phyloP scores from a whole-genome alignment of 2,797 vertebrate species.

The Catostomus latipinnis region DNA sequence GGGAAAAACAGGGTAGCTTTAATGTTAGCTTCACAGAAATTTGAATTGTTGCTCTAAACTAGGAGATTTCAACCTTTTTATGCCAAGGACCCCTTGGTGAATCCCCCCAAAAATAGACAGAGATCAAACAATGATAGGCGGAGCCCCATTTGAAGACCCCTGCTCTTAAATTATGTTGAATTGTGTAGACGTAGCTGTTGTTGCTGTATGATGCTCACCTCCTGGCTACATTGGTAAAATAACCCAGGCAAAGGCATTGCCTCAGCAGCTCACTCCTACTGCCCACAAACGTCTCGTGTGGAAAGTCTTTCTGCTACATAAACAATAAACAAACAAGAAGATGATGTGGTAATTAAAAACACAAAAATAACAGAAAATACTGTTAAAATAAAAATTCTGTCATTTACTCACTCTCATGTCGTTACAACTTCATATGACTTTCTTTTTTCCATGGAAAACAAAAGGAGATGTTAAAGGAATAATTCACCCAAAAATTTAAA shows the following conservation, averaged over 20 bases:
- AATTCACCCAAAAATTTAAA: too few species aligned
- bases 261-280: constrained; percentile 88
- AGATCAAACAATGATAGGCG: too few species aligned
- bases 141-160: too few species aligned
- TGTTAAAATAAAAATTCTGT: background rate
- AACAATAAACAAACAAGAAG: background rate
- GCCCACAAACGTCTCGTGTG: constrained; percentile 85
- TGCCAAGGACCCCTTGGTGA: too few species aligned
- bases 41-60: background rate
- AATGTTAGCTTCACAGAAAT: background rate
- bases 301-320: constrained; percentile 87
- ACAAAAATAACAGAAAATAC: background rate
- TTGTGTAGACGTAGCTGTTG: background rate
- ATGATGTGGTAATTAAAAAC: background rate
- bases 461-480: too few species aligned
- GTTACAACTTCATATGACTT: too few species aligned
- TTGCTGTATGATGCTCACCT: constrained; percentile 74
- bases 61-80: too few species aligned
- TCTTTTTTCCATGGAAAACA: too few species aligned
- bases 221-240: constrained; percentile 94
- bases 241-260: constrained; percentile 91
- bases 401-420: too few species aligned
- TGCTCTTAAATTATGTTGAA: too few species aligned
- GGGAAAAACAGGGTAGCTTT: constrained; percentile 34
- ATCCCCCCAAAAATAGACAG: too few species aligned